phyloP scores from a whole-genome alignment of 1,140 invertebrate genomes.

The Pseudomyrmex concolor region DNA sequence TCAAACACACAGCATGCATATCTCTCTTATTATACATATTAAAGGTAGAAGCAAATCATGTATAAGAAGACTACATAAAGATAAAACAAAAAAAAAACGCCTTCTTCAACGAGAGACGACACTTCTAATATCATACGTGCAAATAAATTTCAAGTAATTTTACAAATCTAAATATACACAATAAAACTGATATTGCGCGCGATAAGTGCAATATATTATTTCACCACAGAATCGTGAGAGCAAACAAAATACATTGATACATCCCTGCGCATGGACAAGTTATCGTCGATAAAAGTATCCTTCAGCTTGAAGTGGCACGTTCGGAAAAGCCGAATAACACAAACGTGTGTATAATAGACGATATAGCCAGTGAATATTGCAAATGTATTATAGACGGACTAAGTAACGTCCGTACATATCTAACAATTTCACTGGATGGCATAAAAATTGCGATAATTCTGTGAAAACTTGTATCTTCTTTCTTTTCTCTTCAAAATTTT shows the following conservation, averaged over 20 bases:
- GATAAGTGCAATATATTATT: conserved; percentile 17
- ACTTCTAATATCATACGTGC: neutral
- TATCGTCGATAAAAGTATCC: conserved; percentile 59
- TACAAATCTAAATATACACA: neutral
- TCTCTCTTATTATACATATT: conserved; percentile 19
- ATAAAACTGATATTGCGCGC: conserved; percentile 3
- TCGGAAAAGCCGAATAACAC: conserved; percentile 48
- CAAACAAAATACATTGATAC: conserved; percentile 50
- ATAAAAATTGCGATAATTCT: conserved; percentile 48
- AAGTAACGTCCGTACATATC: conserved; percentile 51
- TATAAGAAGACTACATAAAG: too few species aligned
- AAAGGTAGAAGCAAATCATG: too few species aligned
- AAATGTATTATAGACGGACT: conserved; percentile 65
- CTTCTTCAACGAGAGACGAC: neutral
- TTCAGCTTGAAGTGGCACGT: conserved; percentile 61
- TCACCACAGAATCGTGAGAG: neutral
- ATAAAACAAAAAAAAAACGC: too few species aligned
- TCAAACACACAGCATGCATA: neutral
- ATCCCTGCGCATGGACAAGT: neutral
- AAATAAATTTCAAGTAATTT: neutral
- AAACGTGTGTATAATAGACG: conserved; percentile 41
- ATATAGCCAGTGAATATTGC: conserved; percentile 54
- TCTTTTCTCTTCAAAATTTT: conserved; percentile 37
- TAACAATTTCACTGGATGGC: conserved; percentile 67
- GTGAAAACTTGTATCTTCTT: conserved; percentile 24